Evolutionary conservation across 37 sponge, comb jelly and placozoan genomes (phyloP).

Genomic region (Halisarca cf. caerulea): DNA sequence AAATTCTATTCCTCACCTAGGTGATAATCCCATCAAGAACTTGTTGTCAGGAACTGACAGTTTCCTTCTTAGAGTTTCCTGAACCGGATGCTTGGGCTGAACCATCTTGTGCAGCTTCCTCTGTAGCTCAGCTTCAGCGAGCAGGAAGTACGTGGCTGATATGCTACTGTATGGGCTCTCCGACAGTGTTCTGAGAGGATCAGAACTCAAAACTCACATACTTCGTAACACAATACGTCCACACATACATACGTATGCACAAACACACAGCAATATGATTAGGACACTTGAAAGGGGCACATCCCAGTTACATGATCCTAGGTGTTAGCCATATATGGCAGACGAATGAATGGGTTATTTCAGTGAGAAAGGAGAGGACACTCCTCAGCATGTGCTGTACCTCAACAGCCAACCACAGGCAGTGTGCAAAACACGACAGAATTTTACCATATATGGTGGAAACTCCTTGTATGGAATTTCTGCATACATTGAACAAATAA

Average conservation of each 20-base stretch:
- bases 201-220: too few species aligned
- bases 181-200: constrained; percentile 40
- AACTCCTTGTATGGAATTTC: too few species aligned
- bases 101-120: constrained; percentile 28
- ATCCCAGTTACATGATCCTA: too few species aligned
- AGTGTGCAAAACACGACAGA: too few species aligned
- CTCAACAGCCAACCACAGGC: too few species aligned
- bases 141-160: constrained; percentile 92
- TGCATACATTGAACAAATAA: too few species aligned
- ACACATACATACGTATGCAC: neutral
- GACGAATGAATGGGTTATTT: too few species aligned
- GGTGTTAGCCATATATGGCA: too few species aligned
- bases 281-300: too few species aligned
- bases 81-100: neutral
- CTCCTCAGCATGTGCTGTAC: too few species aligned
- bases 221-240: neutral
- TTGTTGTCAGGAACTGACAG: constrained; percentile 46
- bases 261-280: neutral
- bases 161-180: constrained; percentile 88
- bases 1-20: neutral
- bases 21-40: constrained; percentile 4
- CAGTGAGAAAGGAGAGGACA: too few species aligned
- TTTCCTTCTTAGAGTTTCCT: constrained; percentile 35
- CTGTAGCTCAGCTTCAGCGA: constrained; percentile 88
- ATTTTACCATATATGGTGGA: too few species aligned